These are phyloP conservation scores for Fratercula arctica DNA, from an alignment of 2,797 vertebrate genomes.

Conservation along the genomic window DNA sequence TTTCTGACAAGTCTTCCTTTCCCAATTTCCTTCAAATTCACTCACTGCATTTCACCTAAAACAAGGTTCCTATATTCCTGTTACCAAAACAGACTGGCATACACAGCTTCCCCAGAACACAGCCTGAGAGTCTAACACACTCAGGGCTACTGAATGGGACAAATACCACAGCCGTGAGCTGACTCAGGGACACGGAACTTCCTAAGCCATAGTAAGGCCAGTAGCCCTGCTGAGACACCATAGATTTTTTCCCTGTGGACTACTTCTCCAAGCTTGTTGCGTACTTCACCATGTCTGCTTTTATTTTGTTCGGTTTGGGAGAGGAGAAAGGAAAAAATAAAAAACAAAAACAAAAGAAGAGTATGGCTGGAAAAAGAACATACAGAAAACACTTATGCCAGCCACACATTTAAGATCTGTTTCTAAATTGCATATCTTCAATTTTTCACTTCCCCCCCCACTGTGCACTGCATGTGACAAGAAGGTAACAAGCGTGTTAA, in stretches of 20 bases:
- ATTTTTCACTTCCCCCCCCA: not conserved
- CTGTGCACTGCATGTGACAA: not conserved
- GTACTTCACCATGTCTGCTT: not conserved
- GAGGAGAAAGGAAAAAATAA: accelerated
- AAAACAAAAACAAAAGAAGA: accelerated
- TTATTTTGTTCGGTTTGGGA: not conserved
- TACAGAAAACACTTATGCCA: not conserved
- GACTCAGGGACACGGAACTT: not conserved
- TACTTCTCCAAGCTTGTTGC: not conserved
- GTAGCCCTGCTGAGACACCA: not conserved
- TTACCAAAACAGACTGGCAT: not conserved
- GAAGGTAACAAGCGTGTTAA: not conserved
- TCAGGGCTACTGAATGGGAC: not conserved
- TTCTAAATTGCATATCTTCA: not conserved
- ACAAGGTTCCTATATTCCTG: not conserved
- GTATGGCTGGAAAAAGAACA: not conserved
- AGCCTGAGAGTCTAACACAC: not conserved
- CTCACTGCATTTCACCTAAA: not conserved
- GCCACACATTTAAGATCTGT: not conserved
- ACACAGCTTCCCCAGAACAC: not conserved
- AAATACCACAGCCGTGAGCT: not conserved
- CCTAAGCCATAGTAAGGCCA: not conserved
- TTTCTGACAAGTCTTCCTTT: not conserved
- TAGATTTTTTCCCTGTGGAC: not conserved
- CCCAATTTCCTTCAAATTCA: not conserved